Evolutionary conservation across 2,797 vertebrate species (phyloP).

Genomic region (Acomys russatus): DNA sequence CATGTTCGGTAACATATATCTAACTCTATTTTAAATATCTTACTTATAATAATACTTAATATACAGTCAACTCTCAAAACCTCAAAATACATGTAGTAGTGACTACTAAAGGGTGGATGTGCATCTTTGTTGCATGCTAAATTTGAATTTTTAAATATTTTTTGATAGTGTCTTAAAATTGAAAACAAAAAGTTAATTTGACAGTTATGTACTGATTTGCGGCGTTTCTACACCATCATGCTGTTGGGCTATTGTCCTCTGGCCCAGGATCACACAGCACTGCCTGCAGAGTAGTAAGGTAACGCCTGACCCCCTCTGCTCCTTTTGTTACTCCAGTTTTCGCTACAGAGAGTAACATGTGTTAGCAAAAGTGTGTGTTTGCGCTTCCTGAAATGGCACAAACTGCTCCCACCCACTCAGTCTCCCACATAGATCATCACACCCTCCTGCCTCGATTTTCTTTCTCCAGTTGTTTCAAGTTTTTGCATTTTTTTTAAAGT

Average conservation of each 20-base stretch:
- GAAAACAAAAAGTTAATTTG: constrained; percentile 62
- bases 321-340: background rate
- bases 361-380: background rate
- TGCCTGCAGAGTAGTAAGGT: background rate
- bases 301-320: background rate
- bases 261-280: background rate
- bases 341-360: background rate
- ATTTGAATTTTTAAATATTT: constrained; percentile 45
- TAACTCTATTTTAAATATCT: background rate
- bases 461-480: background rate
- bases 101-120: constrained; percentile 22
- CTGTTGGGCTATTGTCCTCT: background rate
- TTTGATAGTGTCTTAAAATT: constrained; percentile 46
- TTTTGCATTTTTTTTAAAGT: constrained; percentile 37
- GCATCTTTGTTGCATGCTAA: background rate
- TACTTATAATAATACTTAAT: constrained; percentile 15
- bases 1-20: constrained; percentile 5
- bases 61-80: background rate
- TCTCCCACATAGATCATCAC: background rate
- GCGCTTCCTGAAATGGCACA: constrained; percentile 48
- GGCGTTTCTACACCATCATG: background rate
- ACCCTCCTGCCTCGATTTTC: background rate
- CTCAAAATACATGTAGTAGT: background rate
- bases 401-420: background rate
- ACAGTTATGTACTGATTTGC: constrained; percentile 29